Evolutionary conservation across 2,797 vertebrate species (phyloP), one percentile per base, ranked within the genome.

Genomic region (Lophius americanus): DNA sequence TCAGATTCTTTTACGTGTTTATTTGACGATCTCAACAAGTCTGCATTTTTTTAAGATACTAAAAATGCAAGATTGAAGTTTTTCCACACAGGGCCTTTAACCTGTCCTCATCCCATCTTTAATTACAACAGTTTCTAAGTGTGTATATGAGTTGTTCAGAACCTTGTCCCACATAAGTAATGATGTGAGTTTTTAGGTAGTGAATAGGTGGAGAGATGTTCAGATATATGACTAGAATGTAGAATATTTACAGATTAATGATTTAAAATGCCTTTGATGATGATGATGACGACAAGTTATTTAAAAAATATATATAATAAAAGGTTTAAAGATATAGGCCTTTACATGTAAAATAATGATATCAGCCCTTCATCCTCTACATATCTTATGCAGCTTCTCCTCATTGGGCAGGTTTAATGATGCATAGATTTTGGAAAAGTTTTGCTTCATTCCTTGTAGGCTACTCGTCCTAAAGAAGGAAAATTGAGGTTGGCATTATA

Each of bases 41-140:
- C 9, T 64, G 1, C 32, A 14, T 55, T 65, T 64, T 75, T 73
- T 65, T 43, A 47, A 50, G 32, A 50, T 23, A 3, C 9, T 39
- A 50, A 23, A 2, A 23, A 23, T 23, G 23, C 23, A 23, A 23
- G 23, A 23, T 23, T 23, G 23, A 23, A 23, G 23, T 23, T 1
- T 23, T 23, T 23, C 23, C 23, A 23, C 23, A 23, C 23, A 23
- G 23, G 23, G 23, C 23, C 23, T 23, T 23, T 23, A 9, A 63
- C 36, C 44, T 41, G 43, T 13, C 64, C 33, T 32, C 6, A 32
- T 53, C 14, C 10, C 32, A 36, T 56, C n/a, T 0, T 42, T 12
- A 3, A 50, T 3, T 33, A 7, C 33, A 32, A 54, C 5, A 4
- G 36, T 33, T n/a, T 51, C 47, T 12, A 3, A 23, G 23, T 23